phyloP scores from a whole-genome alignment of 2,888 invertebrate species.

The Aphidius colemani region DNA sequence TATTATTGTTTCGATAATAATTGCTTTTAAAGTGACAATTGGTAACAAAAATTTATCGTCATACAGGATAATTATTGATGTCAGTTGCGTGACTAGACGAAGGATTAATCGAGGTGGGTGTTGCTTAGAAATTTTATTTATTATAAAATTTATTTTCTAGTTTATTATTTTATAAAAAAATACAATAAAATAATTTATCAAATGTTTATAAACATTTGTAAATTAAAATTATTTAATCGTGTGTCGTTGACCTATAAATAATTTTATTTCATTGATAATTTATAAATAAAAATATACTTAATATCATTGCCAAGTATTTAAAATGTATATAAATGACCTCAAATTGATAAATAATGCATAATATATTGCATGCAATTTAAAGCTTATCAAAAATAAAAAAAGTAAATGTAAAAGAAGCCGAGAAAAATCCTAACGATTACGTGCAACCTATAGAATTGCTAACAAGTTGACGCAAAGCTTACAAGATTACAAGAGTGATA shows the following conservation, averaged over 20 bases:
- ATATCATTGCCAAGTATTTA: background rate
- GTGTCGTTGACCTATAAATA: background rate
- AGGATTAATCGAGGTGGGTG: slow-evolving; percentile 23
- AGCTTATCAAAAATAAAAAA: background rate
- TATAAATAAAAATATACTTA: background rate
- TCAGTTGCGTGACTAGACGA: slow-evolving; percentile 11
- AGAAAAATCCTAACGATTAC: background rate
- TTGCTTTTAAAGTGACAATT: background rate
- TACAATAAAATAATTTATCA: too few relatives aligned
- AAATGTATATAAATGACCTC: too few relatives aligned
- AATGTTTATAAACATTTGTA: too few relatives aligned
- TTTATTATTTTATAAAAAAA: too few relatives aligned
- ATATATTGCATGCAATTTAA: too few relatives aligned
- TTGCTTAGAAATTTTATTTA: background rate
- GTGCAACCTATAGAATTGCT: background rate
- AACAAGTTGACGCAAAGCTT: slow-evolving; percentile 21
- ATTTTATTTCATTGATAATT: background rate
- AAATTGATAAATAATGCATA: background rate
- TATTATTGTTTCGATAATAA: slow-evolving; percentile 1
- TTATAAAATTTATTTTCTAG: too few relatives aligned
- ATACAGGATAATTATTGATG: slow-evolving; percentile 13
- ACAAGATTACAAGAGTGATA: slow-evolving; percentile 21
- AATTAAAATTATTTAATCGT: too few relatives aligned
- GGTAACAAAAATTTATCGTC: background rate
- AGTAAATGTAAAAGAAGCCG: slow-evolving; percentile 5